These are phyloP conservation scores for Drosophila mulleri DNA, from an alignment of 2,888 invertebrate species.

Conservation along the genomic window DNA sequence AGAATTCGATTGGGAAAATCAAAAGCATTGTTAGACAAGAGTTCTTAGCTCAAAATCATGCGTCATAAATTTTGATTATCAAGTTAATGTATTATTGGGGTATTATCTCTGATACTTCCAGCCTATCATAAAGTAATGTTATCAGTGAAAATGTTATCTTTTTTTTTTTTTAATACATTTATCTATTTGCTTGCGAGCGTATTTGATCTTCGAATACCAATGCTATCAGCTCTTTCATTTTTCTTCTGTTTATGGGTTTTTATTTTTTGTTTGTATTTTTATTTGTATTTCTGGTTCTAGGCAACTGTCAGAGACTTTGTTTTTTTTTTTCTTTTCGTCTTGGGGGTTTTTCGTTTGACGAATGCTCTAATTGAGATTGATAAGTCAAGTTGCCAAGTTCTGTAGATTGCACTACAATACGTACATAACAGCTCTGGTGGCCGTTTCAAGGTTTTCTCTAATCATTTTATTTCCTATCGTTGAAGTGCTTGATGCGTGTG, in stretches of 20 bases:
- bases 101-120: too few species aligned
- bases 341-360: conserved; percentile 20
- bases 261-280: conserved; percentile 15
- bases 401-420: conserved; percentile 1
- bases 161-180: not conserved
- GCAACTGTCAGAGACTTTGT: conserved; percentile 40
- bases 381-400: conserved; percentile 34
- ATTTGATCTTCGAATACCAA: conserved; percentile 1
- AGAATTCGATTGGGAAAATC: too few species aligned
- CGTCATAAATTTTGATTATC: conserved; percentile 2
- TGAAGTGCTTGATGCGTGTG: conserved; percentile 19
- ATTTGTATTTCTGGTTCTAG: conserved; percentile 59
- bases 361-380: conserved; percentile 69
- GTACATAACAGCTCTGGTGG: conserved; percentile 15
- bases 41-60: not conserved
- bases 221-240: conserved; percentile 1
- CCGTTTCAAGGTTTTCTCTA: conserved; percentile 48
- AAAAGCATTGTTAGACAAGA: not conserved
- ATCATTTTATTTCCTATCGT: conserved; percentile 52
- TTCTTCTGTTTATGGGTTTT: not conserved
- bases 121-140: not conserved
- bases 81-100: too few species aligned
- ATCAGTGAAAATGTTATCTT: not conserved
- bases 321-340: not conserved
- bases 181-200: not conserved